These are phyloP conservation scores for Poecilia wingei DNA, from an alignment of 2,797 vertebrate species.

Conservation along the genomic window DNA sequence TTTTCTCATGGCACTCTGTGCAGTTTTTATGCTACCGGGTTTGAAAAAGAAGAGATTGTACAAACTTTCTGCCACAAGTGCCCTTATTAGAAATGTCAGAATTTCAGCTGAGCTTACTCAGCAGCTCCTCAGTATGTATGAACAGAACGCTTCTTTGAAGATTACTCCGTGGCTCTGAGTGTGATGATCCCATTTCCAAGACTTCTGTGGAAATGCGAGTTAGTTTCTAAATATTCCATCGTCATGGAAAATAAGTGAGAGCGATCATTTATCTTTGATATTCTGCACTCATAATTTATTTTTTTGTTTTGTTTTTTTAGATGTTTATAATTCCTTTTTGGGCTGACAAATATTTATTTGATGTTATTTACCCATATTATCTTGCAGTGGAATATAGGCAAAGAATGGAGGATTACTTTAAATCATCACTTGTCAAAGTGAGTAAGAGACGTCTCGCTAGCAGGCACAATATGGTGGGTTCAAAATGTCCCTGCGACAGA, in stretches of 20 bases:
- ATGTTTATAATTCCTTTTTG: neutral
- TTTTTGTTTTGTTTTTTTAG: neutral
- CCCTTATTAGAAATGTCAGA: neutral
- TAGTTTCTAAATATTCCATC: neutral
- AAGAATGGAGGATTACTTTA: neutral
- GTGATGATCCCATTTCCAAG: neutral
- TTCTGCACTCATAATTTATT: neutral
- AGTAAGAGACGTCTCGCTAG: neutral
- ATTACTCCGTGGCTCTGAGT: neutral
- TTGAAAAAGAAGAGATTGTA: neutral
- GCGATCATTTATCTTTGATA: neutral
- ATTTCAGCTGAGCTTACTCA: neutral
- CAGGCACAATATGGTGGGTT: neutral
- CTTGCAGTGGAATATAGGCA: neutral
- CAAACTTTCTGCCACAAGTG: neutral
- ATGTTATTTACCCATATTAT: neutral
- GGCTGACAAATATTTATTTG: neutral
- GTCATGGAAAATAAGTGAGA: neutral
- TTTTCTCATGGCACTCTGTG: neutral
- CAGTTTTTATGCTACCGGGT: neutral
- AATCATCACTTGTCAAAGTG: neutral
- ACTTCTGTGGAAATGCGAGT: neutral
- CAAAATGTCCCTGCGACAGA: neutral
- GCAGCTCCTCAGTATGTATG: neutral
- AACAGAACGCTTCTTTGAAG: neutral